Conservation (phyloP, 2,888 invertebrate species). For the Artemia sp. region DNA sequence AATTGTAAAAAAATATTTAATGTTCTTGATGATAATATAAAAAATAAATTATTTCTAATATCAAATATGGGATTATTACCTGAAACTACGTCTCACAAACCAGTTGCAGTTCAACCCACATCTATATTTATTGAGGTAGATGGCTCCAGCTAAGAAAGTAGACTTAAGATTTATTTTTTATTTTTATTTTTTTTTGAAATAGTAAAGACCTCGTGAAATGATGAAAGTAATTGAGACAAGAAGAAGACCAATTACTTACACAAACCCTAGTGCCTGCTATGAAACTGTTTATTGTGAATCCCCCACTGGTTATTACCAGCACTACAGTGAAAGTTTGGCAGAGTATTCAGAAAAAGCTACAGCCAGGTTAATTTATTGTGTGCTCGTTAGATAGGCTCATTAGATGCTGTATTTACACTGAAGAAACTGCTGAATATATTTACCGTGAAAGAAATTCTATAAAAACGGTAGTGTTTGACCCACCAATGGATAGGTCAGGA, state of each 20-base stretch:
- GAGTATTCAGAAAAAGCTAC: slow-evolving; percentile 58
- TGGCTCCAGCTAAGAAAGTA: slow-evolving; percentile 46
- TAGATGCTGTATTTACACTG: slow-evolving; percentile 47
- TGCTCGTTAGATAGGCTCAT: slow-evolving; percentile 53
- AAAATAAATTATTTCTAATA: slow-evolving; percentile 41
- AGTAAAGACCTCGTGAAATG: neutral
- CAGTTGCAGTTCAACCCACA: slow-evolving; percentile 57
- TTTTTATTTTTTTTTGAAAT: slow-evolving; percentile 34
- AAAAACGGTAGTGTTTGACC: neutral
- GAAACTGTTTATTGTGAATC: slow-evolving; percentile 16
- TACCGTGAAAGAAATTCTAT: neutral
- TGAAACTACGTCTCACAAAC: slow-evolving; percentile 44
- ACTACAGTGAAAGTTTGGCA: slow-evolving; percentile 47
- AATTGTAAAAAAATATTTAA: slow-evolving; percentile 53
- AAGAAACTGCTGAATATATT: slow-evolving; percentile 37
- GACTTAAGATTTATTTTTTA: slow-evolving; percentile 42
- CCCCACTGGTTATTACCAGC: neutral
- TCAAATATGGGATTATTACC: slow-evolving; percentile 22
- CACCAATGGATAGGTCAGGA: slow-evolving; percentile 27
- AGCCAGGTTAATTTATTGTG: slow-evolving; percentile 66
- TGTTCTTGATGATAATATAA: slow-evolving; percentile 35
- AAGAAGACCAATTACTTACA: slow-evolving; percentile 18
- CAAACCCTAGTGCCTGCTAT: slow-evolving; percentile 18
- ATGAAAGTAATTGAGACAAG: slow-evolving; percentile 16
- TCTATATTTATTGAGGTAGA: slow-evolving; percentile 64